phyloP scores from a whole-genome alignment of 2,797 vertebrate species.

The Trachurus trachurus region DNA sequence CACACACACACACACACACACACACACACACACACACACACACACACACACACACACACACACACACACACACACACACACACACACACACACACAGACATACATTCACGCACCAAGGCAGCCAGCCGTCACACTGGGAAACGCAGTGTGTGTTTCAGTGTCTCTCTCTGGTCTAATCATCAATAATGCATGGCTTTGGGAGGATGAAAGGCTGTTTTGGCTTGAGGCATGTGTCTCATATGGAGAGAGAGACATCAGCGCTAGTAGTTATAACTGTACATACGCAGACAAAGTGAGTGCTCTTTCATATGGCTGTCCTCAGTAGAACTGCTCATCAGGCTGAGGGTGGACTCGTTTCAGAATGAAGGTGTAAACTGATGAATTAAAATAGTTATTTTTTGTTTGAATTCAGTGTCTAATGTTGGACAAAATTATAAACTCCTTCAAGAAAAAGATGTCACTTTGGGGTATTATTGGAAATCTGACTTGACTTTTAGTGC shows the following conservation, averaged over 20 bases:
- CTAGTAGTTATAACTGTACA: conserved; percentile 69
- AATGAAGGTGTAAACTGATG: neutral
- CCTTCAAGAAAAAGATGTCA: neutral
- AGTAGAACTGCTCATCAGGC: conserved; percentile 29
- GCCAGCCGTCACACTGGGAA: conserved; percentile 69
- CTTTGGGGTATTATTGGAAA: neutral
- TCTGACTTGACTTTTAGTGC: neutral
- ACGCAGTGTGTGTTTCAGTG: conserved; percentile 75
- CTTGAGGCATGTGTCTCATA: conserved; percentile 81
- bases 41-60: conserved; percentile 9
- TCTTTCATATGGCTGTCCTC: conserved; percentile 52
- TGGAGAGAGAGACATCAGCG: conserved; percentile 76
- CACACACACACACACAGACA: conserved; percentile 10
- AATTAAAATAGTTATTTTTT: neutral
- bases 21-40: neutral
- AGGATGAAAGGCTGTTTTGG: conserved; percentile 86
- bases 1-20: conserved; percentile 8
- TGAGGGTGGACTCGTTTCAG: conserved; percentile 9
- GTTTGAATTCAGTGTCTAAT: neutral
- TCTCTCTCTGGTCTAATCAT: conserved; percentile 80
- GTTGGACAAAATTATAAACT: neutral
- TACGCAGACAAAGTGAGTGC: conserved; percentile 64
- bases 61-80: neutral
- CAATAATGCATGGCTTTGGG: conserved; percentile 83
- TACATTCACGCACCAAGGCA: conserved; percentile 25